Evolutionary conservation across 1,140 invertebrate genomes (phyloP).

Genomic region (Campodea augens): DNA sequence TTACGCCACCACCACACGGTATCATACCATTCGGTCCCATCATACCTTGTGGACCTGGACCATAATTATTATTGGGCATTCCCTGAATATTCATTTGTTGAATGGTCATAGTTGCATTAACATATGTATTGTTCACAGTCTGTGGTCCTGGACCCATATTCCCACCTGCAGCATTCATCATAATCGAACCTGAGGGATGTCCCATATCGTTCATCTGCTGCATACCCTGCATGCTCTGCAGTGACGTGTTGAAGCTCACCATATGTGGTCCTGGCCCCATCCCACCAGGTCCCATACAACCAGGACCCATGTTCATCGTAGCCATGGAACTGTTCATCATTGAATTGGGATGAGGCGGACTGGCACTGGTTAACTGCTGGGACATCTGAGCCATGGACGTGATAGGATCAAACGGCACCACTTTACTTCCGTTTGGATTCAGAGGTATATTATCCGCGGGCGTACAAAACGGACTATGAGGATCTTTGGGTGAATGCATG

Average conservation of each 20-base stretch:
- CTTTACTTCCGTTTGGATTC: constrained; percentile 53
- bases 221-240: constrained; percentile 20
- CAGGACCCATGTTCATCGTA: constrained; percentile 22
- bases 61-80: constrained; percentile 17
- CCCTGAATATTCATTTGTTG: constrained; percentile 32
- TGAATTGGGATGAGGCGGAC: constrained; percentile 31
- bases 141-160: constrained; percentile 21
- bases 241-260: constrained; percentile 22
- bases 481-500: constrained; percentile 12
- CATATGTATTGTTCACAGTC: constrained; percentile 31
- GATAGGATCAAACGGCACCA: constrained; percentile 69
- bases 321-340: constrained; percentile 9
- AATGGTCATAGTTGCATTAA: constrained; percentile 31
- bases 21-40: constrained; percentile 26
- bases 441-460: constrained; percentile 55
- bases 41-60: constrained; percentile 27
- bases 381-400: constrained; percentile 86
- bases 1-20: constrained; percentile 5
- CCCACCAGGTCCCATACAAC: constrained; percentile 28
- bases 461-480: constrained; percentile 7
- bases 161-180: constrained; percentile 18
- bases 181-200: constrained; percentile 2
- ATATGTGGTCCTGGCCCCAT: constrained; percentile 19
- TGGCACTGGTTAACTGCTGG: constrained; percentile 64
- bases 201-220: not conserved